Conservation (phyloP, 2,113 vertebrate genomes). For the Macaca fascicularis region T2T-MFA8v1.1 NC_088376.1:95170001-95170500, state of each 20-base stretch:
- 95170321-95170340: constrained; percentile 57
- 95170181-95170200: constrained; percentile 39
- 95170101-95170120: background rate
- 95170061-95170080: constrained; percentile 64
- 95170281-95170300: background rate
- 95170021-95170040: constrained; percentile 63
- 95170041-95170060: constrained; percentile 55
- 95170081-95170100: constrained; percentile 54
- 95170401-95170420: constrained; percentile 81
- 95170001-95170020: constrained; percentile 48
- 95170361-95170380: constrained; percentile 65
- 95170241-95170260: constrained; percentile 37
- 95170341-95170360: constrained; percentile 29
- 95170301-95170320: constrained; percentile 27
- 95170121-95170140: constrained; percentile 18
- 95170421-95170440: constrained; percentile 68
- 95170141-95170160: constrained; percentile 26
- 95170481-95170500: constrained; percentile 77
- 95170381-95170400: constrained; percentile 76
- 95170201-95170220: constrained; percentile 50
- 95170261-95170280: constrained; percentile 20
- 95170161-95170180: background rate
- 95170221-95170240: constrained; percentile 37
- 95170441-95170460: constrained; percentile 66
- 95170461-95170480: constrained; percentile 75